Evolutionary conservation across 2,797 vertebrate genomes (phyloP).

Genomic region (Phaenicophaeus curvirostris): DNA sequence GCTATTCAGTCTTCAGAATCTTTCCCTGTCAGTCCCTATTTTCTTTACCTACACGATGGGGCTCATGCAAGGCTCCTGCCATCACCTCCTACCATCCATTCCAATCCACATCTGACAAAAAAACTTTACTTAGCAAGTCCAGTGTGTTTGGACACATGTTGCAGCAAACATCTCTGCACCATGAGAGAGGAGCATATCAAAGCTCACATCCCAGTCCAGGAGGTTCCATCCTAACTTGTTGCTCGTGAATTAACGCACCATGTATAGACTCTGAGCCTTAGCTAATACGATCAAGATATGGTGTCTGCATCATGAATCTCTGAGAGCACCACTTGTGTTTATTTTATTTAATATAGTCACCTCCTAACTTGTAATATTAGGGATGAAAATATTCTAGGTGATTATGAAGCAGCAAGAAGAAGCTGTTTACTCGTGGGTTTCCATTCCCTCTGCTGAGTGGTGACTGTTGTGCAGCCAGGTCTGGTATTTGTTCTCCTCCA

Average conservation of each 20-base stretch:
- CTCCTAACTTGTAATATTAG: not conserved
- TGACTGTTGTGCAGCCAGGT: conserved; percentile 31
- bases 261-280: accelerated
- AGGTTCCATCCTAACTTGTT: not conserved
- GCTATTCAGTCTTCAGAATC: not conserved
- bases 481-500: not conserved
- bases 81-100: not conserved
- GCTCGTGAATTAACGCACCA: not conserved
- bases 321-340: not conserved
- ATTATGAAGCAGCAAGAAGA: not conserved
- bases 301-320: not conserved
- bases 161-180: not conserved
- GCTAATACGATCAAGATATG: not conserved
- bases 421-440: not conserved
- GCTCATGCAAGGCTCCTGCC: not conserved
- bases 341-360: not conserved
- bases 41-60: not conserved
- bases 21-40: not conserved
- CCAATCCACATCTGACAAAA: not conserved
- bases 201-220: not conserved
- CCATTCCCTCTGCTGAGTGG: not conserved
- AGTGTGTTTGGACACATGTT: accelerated
- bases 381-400: not conserved
- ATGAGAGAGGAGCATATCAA: not conserved
- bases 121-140: not conserved